phyloP scores from a whole-genome alignment of 2,888 invertebrate species.

The Drosophila melanosoma region DNA sequence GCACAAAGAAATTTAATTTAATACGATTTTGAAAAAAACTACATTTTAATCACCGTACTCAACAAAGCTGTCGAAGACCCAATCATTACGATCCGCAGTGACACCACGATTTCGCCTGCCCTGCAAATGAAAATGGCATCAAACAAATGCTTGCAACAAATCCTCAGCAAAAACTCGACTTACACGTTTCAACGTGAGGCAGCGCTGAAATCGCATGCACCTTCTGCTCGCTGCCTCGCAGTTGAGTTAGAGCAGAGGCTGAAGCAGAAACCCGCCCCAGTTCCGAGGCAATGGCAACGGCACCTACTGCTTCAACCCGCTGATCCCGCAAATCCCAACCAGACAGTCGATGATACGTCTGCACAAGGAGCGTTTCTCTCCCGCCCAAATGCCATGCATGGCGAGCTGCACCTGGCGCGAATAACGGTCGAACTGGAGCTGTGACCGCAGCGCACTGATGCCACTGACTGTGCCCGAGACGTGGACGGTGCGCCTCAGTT shows the following conservation, averaged over 20 bases:
- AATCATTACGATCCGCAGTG: slow-evolving; percentile 47
- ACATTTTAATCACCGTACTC: background rate
- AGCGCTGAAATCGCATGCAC: slow-evolving; percentile 58
- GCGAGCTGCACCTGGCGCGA: slow-evolving; percentile 92
- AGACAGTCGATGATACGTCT: slow-evolving; percentile 15
- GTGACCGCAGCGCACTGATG: slow-evolving; percentile 90
- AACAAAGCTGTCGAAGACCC: slow-evolving; percentile 52
- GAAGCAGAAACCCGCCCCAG: slow-evolving; percentile 96
- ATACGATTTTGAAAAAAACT: background rate
- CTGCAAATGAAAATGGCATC: slow-evolving; percentile 19
- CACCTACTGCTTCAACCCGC: slow-evolving; percentile 83
- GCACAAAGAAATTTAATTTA: background rate
- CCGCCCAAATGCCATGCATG: slow-evolving; percentile 27
- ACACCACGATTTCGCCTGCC: slow-evolving; percentile 28
- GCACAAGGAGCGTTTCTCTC: background rate
- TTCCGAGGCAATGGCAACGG: slow-evolving; percentile 90
- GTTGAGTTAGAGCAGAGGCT: slow-evolving; percentile 89
- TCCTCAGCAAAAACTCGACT: slow-evolving; percentile 3
- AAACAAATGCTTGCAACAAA: background rate
- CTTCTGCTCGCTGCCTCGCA: background rate
- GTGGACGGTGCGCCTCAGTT: slow-evolving; percentile 91
- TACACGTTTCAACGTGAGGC: slow-evolving; percentile 50
- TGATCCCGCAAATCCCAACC: slow-evolving; percentile 82
- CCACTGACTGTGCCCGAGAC: slow-evolving; percentile 93
- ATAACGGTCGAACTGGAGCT: slow-evolving; percentile 92